Base-by-base conservation (phyloP, 2,888 invertebrate species). In the Drosophila lutescens region DNA sequence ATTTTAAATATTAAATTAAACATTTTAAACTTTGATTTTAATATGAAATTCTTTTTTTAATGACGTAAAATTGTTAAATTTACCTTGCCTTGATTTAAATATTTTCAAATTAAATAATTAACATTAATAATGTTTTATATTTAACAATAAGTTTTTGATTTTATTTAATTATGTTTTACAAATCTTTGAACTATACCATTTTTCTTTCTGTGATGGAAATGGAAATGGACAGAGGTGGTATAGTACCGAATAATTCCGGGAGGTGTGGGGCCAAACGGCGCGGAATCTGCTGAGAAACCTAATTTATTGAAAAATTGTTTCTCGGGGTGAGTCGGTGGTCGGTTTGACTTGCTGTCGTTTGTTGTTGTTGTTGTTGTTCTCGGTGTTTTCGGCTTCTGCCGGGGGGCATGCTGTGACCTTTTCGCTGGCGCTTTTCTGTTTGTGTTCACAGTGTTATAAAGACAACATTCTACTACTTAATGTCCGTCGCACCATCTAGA, bases 261-360 rank as follows among this genome's bases (percentile, higher is more conserved):
- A 68, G 71, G 66, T 61, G 58, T 58, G 68, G 56, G 51, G 55
- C 56, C 49, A 59, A 50, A 68, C 53, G 72, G 59, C 68, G 53
- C 71, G 74, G 83, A 88, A 88, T 83, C 89, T 90, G 79, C 89
- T 90, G 88, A 89, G 90, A 90, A 89, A 90, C 89, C 90, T 90
- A 90, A 90, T 90, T 90, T 90, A 90, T 90, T 90, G 90, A 90
- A 90, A 90, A 90, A 89, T 90, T 82, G 81, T 79, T 86, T 77
- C 84, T 78, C 72, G 77, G 83, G 88, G 90, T 87, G 89, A 79
- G 86, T 80, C 17, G 34, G 76, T 26, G 5, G 26, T 26, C 26
- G 30, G 30, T 44, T 46, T 59, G 72, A 70, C 78, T 81, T 78
- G 72, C 63, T 77, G 49, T 59, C 62, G 65, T 38, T 38, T n/a